phyloP scores from a whole-genome alignment of 2,888 invertebrate genomes.

The Hydriomena furcata region DNA sequence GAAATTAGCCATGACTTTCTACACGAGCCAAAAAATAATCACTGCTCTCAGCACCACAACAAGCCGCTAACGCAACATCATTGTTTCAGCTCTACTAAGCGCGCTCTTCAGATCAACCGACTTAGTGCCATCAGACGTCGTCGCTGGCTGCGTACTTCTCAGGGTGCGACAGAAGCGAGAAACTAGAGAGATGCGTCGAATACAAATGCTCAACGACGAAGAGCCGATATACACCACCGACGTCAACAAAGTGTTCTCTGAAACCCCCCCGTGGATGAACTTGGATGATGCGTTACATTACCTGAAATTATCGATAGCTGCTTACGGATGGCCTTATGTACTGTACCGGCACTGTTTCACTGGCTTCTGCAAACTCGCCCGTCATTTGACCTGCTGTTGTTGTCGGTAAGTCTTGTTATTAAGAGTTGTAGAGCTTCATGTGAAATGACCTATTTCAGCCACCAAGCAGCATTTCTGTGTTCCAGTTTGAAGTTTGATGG shows the following conservation, averaged over 20 bases:
- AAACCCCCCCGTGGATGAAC: constrained; percentile 91
- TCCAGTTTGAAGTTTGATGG: too few relatives aligned
- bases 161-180: constrained; percentile 90
- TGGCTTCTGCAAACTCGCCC: constrained; percentile 88
- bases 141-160: constrained; percentile 93
- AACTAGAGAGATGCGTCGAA: constrained; percentile 87
- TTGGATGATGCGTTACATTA: constrained; percentile 89
- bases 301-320: constrained; percentile 90
- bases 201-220: constrained; percentile 85
- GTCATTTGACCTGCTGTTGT: constrained; percentile 89
- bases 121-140: constrained; percentile 93
- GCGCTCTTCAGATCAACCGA: constrained; percentile 93
- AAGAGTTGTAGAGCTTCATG: too few relatives aligned
- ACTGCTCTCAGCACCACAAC: too few relatives aligned
- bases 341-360: constrained; percentile 89
- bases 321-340: constrained; percentile 95
- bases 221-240: constrained; percentile 87
- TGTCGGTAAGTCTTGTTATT: constrained; percentile 85
- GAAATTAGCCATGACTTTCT: too few relatives aligned
- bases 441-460: too few relatives aligned
- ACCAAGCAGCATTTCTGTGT: too few relatives aligned
- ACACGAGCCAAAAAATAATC: too few relatives aligned
- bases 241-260: constrained; percentile 84
- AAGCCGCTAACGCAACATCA: constrained; percentile 6
- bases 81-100: constrained; percentile 86